These are phyloP conservation scores for Dicyrtomina minuta DNA, from an alignment of 2,888 invertebrate species.

Conservation along the genomic window DNA sequence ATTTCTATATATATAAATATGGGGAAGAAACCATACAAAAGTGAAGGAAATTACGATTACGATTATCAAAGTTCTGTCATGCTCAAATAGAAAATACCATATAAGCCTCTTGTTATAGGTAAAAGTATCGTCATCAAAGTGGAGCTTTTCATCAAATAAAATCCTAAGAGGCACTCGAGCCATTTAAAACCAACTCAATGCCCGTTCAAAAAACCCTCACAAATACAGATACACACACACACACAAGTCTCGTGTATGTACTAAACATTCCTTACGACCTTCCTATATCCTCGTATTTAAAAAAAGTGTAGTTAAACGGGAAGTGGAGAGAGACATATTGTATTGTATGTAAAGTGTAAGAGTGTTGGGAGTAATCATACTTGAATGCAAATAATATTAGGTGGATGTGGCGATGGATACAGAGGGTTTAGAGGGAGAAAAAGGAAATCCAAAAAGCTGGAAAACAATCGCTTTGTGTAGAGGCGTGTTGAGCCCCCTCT, in stretches of 20 bases:
- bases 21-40: too few relatives aligned
- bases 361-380: too few relatives aligned
- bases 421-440: constrained; percentile 33
- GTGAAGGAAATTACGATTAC: constrained; percentile 12
- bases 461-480: constrained; percentile 51
- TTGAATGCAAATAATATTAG: neutral
- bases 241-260: neutral
- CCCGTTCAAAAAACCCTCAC: too few relatives aligned
- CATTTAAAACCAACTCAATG: constrained; percentile 17
- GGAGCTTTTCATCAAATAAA: constrained; percentile 18
- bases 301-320: neutral
- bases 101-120: constrained; percentile 24
- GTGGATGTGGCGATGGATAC: neutral
- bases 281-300: too few relatives aligned
- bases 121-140: constrained; percentile 15
- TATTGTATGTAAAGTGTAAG: neutral
- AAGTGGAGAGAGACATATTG: neutral
- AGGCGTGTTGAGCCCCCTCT: constrained; percentile 40
- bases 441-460: constrained; percentile 51
- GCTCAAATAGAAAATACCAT: constrained; percentile 18
- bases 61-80: constrained; percentile 11
- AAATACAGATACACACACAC: neutral
- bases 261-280: neutral
- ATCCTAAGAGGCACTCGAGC: constrained; percentile 31
- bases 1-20: too few relatives aligned